These are phyloP conservation scores for Battus philenor DNA, from an alignment of 1,140 invertebrate species.

Conservation along the genomic window DNA sequence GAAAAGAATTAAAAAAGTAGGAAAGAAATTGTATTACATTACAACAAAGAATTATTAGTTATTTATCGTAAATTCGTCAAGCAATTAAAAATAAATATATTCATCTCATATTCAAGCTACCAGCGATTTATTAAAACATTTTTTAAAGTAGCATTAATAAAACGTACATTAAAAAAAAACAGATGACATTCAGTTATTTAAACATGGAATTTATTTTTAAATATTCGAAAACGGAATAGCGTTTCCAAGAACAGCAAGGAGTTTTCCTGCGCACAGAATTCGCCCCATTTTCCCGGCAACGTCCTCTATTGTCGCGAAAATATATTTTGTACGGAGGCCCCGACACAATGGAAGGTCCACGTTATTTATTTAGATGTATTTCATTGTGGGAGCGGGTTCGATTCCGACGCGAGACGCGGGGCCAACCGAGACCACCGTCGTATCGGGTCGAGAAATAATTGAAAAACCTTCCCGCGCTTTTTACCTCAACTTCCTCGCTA, in stretches of 20 bases:
- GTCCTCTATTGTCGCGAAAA: conserved; percentile 38
- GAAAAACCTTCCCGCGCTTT: conserved; percentile 39
- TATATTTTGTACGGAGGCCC: conserved; percentile 52
- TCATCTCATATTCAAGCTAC: no score
- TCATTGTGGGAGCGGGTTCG: conserved; percentile 44
- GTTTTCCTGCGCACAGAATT: conserved; percentile 37
- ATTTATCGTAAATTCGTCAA: no score
- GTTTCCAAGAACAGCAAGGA: conserved; percentile 31
- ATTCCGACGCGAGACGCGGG: conserved; percentile 46
- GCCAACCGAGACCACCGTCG: conserved; percentile 38
- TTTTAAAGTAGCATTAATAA: no score
- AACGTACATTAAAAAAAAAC: no score
- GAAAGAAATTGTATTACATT: no score
- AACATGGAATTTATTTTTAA: conserved; percentile 5
- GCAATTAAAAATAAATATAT: no score
- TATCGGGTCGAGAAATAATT: conserved; percentile 55
- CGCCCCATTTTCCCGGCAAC: conserved; percentile 42
- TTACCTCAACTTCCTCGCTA: conserved; percentile 28
- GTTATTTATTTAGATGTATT: conserved; percentile 61
- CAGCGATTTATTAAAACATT: no score
- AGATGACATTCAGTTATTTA: neutral
- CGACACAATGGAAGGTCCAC: conserved; percentile 48
- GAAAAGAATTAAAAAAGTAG: no score
- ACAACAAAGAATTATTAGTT: no score
- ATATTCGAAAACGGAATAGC: conserved; percentile 16